phyloP scores from a whole-genome alignment of 2,888 invertebrate genomes.

The Drosophila meridionalis region DNA sequence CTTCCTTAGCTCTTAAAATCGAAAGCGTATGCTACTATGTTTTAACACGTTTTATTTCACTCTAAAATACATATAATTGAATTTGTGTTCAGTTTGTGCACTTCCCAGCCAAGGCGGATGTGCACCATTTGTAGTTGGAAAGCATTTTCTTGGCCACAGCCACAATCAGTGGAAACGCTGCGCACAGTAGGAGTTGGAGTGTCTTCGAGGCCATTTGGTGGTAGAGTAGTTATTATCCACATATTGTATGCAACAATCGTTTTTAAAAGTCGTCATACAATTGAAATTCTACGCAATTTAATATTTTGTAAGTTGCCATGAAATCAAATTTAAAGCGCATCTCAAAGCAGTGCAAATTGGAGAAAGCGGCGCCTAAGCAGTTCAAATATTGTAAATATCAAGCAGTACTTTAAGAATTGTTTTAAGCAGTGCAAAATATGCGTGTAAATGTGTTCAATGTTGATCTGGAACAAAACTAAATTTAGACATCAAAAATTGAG shows the following conservation, averaged over 20 bases:
- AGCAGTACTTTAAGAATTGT: not conserved
- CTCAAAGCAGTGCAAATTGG: conserved; percentile 12
- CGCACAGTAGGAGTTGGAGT: not conserved
- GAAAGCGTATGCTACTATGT: conserved; percentile 3
- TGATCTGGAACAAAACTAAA: conserved; percentile 20
- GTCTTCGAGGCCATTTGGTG: not conserved
- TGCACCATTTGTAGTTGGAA: conserved; percentile 16
- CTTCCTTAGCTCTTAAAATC: not conserved
- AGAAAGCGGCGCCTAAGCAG: not conserved
- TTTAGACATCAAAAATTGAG: accelerated
- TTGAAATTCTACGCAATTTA: not conserved
- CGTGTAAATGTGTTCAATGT: not conserved
- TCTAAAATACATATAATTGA: not conserved
- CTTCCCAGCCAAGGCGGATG: not conserved
- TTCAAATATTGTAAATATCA: not conserved
- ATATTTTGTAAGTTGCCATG: not conserved
- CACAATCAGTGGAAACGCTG: not conserved
- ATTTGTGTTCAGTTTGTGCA: conserved; percentile 7
- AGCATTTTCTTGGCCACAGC: not conserved
- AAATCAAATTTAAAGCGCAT: conserved; percentile 17
- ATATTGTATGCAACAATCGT: not conserved
- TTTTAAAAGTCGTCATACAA: not conserved
- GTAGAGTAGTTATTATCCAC: not conserved
- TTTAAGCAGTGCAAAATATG: not conserved
- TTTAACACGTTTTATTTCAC: conserved; percentile 13